These are phyloP conservation scores for cattle (Bos taurus) DNA, from an alignment of 2,113 vertebrate species.

Conservation along the genomic window ARS-UCD2.0 NC_037337.1:71717501-71718000, in stretches of 20 bases:
- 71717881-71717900: neutral
- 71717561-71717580: neutral
- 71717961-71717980: neutral
- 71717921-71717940: neutral
- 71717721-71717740: neutral
- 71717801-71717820: neutral
- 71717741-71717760: neutral
- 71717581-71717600: neutral
- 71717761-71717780: neutral
- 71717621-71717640: neutral
- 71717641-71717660: neutral
- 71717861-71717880: neutral
- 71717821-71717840: neutral
- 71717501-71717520: neutral
- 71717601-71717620: neutral
- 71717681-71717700: neutral
- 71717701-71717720: neutral
- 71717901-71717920: neutral
- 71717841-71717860: neutral
- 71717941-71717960: neutral
- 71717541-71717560: neutral
- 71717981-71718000: neutral
- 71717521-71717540: neutral
- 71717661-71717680: neutral
- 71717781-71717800: neutral